phyloP scores from a whole-genome alignment of 2,113 vertebrate species.

The Paracanthobrama guichenoti region DNA sequence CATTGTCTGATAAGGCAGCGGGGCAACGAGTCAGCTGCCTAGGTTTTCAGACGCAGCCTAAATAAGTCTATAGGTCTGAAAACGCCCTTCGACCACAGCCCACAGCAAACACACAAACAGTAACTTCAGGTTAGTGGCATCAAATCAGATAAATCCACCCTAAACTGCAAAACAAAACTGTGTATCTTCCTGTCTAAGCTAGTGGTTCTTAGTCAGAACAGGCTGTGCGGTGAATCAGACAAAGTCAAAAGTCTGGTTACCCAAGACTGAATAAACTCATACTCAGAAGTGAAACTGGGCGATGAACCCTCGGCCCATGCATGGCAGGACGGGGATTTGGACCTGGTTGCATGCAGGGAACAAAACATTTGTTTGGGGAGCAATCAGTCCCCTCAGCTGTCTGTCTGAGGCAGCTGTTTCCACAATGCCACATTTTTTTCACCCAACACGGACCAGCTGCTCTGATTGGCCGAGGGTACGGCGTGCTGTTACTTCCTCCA shows the following conservation, averaged over 20 bases:
- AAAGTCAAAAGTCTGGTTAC: neutral
- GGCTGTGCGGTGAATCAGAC: neutral
- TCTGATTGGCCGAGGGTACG: conserved; percentile 43
- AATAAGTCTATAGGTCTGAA: too few species aligned
- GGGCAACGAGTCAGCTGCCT: too few species aligned
- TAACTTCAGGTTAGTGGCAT: too few species aligned
- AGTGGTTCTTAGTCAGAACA: neutral
- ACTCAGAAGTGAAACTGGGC: neutral
- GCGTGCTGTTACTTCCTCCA: conserved; percentile 6
- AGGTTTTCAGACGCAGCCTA: too few species aligned
- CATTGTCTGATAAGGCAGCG: too few species aligned
- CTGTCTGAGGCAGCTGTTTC: conserved; percentile 38
- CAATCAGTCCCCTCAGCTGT: conserved; percentile 40
- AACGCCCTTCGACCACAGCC: too few species aligned
- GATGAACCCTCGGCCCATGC: neutral
- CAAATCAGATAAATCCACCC: too few species aligned
- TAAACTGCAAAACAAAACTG: too few species aligned
- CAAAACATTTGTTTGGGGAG: conserved; percentile 49
- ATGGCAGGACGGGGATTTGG: conserved; percentile 32
- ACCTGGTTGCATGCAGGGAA: conserved; percentile 27
- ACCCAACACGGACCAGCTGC: neutral
- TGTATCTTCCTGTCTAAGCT: neutral
- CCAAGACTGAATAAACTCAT: neutral
- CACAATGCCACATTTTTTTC: conserved; percentile 18
- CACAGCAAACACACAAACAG: too few species aligned